Evolutionary conservation across 2,797 vertebrate species (phyloP), one percentile per base, ranked within the genome.

Genomic region (Zalophus californianus): DNA sequence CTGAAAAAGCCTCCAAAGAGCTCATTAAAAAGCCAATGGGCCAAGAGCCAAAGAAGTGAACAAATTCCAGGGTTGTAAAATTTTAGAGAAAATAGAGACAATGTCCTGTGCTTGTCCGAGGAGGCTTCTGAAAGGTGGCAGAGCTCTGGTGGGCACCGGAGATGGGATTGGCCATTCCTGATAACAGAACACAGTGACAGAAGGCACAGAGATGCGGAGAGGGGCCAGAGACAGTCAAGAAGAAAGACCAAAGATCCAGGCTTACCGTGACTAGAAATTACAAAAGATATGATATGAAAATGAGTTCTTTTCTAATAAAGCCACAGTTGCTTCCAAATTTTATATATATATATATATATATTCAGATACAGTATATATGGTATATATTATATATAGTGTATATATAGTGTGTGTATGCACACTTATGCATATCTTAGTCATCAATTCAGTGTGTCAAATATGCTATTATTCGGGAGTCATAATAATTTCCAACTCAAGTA

Each of bases 51-150:
- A 68, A 35, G 16, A 96, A 66, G 6, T n/a, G 25, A 79, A 54
- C 29, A 73, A 60, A 64, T 14, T 68, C 58, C 25, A 25, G 14
- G 25, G 20, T 14, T 92, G 10, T 68, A 54, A 82, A 72, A 84
- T 80, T 83, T 84, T 91, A 96, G 66, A 89, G 12, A 80, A 94
- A 80, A 8, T 93, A 52, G 60, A 96, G 23, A 44, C 23, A 72
- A 62, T 60, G 6, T 15, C 38, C n/a, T 50, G n/a, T 15, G 13
- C 23, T 35, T 14, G 15, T 85, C 68, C 62, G 12, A 48, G n/a
- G 38, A 88, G 5, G 8, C 27, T n/a, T 48, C 32, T 23, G 50
- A 60, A 21, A 86, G 27, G 16, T 54, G 35, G 18, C 1, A 62
- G 64, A 21, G 3, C 2, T 90, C 15, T 41, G 27, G 12, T 16